Conservation (phyloP, 37 sponge, comb jelly and placozoan species). For the Haliclona indistincta region DNA sequence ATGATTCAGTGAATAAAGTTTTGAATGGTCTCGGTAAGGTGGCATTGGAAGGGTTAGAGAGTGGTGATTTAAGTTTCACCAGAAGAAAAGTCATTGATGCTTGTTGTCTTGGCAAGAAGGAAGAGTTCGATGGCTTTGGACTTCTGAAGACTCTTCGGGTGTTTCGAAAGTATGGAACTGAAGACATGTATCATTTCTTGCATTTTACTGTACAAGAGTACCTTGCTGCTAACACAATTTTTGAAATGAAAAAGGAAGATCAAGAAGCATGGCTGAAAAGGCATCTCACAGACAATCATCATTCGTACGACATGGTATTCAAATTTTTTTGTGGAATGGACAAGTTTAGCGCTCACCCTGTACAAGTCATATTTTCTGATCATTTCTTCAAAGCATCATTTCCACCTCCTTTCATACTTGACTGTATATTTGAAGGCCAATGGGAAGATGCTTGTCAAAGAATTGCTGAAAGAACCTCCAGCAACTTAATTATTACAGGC, state of each 20-base stretch:
- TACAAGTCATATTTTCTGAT: neutral
- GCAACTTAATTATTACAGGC: neutral
- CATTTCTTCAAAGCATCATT: neutral
- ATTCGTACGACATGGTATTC: constrained; percentile 1
- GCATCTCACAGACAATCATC: neutral
- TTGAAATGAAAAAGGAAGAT: neutral
- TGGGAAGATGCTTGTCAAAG: constrained; percentile 24
- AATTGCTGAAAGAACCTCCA: neutral
- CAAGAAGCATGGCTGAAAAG: neutral
- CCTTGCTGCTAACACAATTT: constrained; percentile 42
- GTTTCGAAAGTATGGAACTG: neutral
- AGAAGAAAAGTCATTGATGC: neutral
- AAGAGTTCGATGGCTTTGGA: constrained; percentile 10
- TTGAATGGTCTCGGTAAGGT: constrained; percentile 5
- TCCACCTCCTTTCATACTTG: neutral
- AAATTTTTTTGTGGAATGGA: constrained; percentile 35
- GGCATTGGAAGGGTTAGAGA: constrained; percentile 9
- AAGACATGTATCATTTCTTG: constrained; percentile 29
- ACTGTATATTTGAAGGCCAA: constrained; percentile 32
- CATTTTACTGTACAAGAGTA: constrained; percentile 59
- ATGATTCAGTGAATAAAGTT: neutral
- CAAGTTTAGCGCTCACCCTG: constrained; percentile 1
- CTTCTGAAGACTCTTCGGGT: constrained; percentile 10
- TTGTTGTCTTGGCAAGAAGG: neutral
- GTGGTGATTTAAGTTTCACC: constrained; percentile 10